phyloP scores from a whole-genome alignment of 1,140 invertebrate species.

The Cotesia chilonis region DNA sequence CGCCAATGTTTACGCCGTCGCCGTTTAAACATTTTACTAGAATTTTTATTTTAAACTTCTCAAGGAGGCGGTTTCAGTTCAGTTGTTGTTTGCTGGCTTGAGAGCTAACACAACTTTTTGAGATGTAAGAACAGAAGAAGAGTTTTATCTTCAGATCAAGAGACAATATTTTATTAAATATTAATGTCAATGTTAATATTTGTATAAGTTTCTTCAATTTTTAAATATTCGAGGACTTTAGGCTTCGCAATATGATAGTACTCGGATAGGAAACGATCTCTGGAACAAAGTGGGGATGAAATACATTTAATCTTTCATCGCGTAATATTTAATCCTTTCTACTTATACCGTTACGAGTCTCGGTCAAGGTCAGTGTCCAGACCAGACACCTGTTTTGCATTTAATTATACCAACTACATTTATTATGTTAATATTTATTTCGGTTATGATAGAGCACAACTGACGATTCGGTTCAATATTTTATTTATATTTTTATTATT shows the following conservation, averaged over 20 bases:
- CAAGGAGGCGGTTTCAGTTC: not conserved
- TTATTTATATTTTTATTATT: not conserved
- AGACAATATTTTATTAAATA: no score
- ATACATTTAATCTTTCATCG: conserved; percentile 42
- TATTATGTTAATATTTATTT: not conserved
- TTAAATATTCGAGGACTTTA: no score
- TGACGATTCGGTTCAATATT: not conserved
- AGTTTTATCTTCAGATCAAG: no score
- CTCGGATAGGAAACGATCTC: not conserved
- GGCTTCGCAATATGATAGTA: not conserved
- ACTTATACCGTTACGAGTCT: conserved; percentile 52
- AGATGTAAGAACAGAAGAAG: no score
- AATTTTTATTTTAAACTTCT: not conserved
- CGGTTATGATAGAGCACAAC: not conserved
- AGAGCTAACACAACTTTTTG: not conserved
- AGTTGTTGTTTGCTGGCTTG: not conserved
- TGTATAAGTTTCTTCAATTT: no score
- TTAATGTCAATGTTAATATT: no score
- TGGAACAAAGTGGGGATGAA: not conserved
- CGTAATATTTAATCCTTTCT: conserved; percentile 40
- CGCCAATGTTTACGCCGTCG: no score
- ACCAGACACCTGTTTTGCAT: conserved; percentile 16
- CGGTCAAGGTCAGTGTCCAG: conserved; percentile 51
- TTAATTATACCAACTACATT: not conserved
- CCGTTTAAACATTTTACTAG: no score